Evolutionary conservation across 1,140 invertebrate genomes (phyloP).

Genomic region (Dreissena rostriformis): DNA sequence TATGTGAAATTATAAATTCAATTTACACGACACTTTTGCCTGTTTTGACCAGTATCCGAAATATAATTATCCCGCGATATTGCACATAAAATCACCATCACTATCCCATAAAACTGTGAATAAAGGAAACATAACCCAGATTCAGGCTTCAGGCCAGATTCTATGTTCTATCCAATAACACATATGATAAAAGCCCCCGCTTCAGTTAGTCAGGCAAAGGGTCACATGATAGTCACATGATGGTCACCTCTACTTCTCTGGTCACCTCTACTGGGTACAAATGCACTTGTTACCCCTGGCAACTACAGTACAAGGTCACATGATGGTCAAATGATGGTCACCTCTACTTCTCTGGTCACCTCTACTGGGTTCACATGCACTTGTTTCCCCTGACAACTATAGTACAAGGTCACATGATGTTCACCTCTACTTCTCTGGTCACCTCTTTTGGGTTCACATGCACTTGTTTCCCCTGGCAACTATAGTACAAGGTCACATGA

Average conservation of each 20-base stretch:
- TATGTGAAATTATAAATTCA: too few relatives aligned
- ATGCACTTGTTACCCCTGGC: constrained; percentile 69
- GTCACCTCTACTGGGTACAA: constrained; percentile 62
- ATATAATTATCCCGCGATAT: too few relatives aligned
- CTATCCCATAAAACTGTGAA: too few relatives aligned
- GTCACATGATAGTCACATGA: constrained; percentile 10
- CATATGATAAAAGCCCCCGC: too few relatives aligned
- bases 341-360: constrained; percentile 61
- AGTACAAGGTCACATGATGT: constrained; percentile 61
- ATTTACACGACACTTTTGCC: too few relatives aligned
- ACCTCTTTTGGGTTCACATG: constrained; percentile 65
- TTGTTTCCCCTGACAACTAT: constrained; percentile 68
- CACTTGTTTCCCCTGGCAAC: constrained; percentile 66
- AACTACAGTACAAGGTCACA: constrained; percentile 63
- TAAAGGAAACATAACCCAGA: too few relatives aligned
- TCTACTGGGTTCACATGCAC: constrained; percentile 67
- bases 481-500: constrained; percentile 64
- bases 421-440: constrained; percentile 63
- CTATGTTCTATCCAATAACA: too few relatives aligned
- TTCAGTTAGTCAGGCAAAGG: too few relatives aligned
- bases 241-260: constrained; percentile 63
- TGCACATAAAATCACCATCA: too few relatives aligned
- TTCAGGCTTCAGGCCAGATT: too few relatives aligned
- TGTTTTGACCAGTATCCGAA: too few relatives aligned
- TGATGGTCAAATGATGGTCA: constrained; percentile 41